A percentile compares a stretch with the other conserved stretches of the same genome.
Conservation (phyloP, 2,888 invertebrate genomes). For the Melanophora roralis region DNA sequence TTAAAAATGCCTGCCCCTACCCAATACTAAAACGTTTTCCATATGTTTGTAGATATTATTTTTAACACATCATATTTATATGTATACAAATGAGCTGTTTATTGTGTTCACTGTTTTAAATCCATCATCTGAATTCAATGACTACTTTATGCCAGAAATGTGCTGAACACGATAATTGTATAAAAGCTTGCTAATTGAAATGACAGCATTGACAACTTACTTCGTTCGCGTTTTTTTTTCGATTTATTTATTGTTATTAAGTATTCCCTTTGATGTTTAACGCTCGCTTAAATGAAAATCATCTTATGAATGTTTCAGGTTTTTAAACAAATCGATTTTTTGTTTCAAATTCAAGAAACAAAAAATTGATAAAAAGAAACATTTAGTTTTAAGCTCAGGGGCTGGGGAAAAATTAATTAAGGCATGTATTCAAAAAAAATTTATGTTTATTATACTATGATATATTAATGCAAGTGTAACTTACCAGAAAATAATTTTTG, state of each 20-base stretch:
- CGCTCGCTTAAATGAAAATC: conserved; percentile 35
- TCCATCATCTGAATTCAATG: conserved; percentile 48
- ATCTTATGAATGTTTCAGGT: too few relatives aligned
- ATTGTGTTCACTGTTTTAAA: neutral
- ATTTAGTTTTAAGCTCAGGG: too few relatives aligned
- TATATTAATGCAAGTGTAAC: too few relatives aligned
- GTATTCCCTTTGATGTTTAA: conserved; percentile 41
- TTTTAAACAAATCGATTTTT: conserved; percentile 6
- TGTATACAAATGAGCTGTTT: neutral
- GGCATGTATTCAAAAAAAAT: too few relatives aligned
- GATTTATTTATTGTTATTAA: conserved; percentile 42
- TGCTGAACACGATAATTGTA: conserved; percentile 54
- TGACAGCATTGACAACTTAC: conserved; percentile 60
- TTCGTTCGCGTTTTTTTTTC: conserved; percentile 18
- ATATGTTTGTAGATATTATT: conserved; percentile 24
- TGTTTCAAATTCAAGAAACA: too few relatives aligned
- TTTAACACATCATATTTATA: too few relatives aligned
- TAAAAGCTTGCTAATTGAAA: conserved; percentile 59
- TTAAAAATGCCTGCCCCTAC: neutral
- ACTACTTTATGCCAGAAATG: conserved; percentile 44
- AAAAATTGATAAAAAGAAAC: too few relatives aligned
- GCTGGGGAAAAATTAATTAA: too few relatives aligned
- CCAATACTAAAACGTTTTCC: conserved; percentile 21
- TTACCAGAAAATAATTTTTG: too few relatives aligned
- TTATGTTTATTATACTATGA: too few relatives aligned